Evolutionary conservation across 2,888 invertebrate species (phyloP).

Genomic region (Aleiodes alternator): DNA sequence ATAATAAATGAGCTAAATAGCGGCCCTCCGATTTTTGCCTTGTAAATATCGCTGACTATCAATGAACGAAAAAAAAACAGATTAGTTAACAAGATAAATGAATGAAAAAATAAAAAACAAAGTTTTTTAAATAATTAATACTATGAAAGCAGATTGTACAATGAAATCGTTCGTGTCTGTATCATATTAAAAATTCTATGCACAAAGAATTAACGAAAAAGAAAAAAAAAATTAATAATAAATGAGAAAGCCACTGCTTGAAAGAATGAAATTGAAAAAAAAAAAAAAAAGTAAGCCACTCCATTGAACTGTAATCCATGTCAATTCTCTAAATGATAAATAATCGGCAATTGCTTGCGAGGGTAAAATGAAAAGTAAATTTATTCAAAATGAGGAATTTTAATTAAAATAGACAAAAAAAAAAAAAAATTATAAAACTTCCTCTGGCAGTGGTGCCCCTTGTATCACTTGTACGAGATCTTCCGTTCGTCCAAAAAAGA

Average conservation of each 20-base stretch:
- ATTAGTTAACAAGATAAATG: slow-evolving; percentile 9
- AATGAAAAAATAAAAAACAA: slow-evolving; percentile 6
- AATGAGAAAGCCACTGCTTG: slow-evolving; percentile 49
- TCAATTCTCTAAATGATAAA: slow-evolving; percentile 59
- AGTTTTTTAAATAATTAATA: slow-evolving; percentile 33
- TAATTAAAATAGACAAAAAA: slow-evolving; percentile 36
- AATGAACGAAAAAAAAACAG: slow-evolving; percentile 44
- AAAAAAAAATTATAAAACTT: slow-evolving; percentile 39
- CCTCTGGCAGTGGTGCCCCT: slow-evolving; percentile 56
- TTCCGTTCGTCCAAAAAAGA: slow-evolving; percentile 62
- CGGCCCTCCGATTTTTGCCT: slow-evolving; percentile 50
- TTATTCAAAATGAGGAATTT: slow-evolving; percentile 49
- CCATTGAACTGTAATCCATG: slow-evolving; percentile 56
- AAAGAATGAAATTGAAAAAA: slow-evolving; percentile 46
- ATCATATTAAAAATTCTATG: slow-evolving; percentile 52
- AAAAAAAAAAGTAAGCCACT: slow-evolving; percentile 40
- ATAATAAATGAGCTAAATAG: slow-evolving; percentile 45
- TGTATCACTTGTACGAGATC: slow-evolving; percentile 64
- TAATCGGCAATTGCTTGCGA: slow-evolving; percentile 47
- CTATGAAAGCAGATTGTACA: slow-evolving; percentile 49
- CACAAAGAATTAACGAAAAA: slow-evolving; percentile 56
- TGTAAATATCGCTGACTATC: slow-evolving; percentile 58
- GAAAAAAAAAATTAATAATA: not conserved
- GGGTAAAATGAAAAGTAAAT: slow-evolving; percentile 27
- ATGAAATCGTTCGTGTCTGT: slow-evolving; percentile 52